phyloP scores from a whole-genome alignment of 2,888 invertebrate species.

The Rhabditoides inermis region DNA sequence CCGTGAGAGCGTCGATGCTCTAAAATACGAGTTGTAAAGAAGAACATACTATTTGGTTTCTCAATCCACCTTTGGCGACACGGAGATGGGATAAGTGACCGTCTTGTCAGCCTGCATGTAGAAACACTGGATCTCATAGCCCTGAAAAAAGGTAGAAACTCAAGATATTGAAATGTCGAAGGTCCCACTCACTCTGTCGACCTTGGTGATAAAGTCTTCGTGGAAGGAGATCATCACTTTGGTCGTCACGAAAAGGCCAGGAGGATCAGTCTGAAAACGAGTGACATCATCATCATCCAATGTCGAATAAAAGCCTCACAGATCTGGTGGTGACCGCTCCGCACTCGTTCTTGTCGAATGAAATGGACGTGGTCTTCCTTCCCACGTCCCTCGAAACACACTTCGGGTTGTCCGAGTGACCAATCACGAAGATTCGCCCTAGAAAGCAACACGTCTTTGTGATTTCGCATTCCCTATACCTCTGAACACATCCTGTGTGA shows the following conservation, averaged over 20 bases:
- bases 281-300: neutral
- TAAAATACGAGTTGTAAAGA: too few relatives aligned
- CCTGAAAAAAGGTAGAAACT: constrained; percentile 19
- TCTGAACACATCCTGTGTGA: constrained; percentile 38
- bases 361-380: constrained; percentile 42
- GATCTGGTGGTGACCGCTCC: constrained; percentile 47
- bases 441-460: constrained; percentile 11
- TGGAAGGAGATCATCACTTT: constrained; percentile 52
- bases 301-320: constrained; percentile 11
- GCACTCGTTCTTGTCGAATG: constrained; percentile 40
- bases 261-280: constrained; percentile 40
- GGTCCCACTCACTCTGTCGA: constrained; percentile 31
- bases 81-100: constrained; percentile 50
- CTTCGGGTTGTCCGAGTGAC: constrained; percentile 44
- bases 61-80: too few relatives aligned
- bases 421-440: constrained; percentile 49
- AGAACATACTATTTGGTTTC: too few relatives aligned
- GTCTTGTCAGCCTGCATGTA: constrained; percentile 49
- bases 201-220: constrained; percentile 50
- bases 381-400: constrained; percentile 46
- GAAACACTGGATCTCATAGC: constrained; percentile 41
- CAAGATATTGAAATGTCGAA: neutral
- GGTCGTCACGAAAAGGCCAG: constrained; percentile 45
- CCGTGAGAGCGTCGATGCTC: constrained; percentile 37
- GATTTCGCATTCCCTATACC: constrained; percentile 8